These are phyloP conservation scores for Phalacrocorax pelagicus DNA, from an alignment of 2,113 vertebrate genomes.

Conservation along the genomic window DNA sequence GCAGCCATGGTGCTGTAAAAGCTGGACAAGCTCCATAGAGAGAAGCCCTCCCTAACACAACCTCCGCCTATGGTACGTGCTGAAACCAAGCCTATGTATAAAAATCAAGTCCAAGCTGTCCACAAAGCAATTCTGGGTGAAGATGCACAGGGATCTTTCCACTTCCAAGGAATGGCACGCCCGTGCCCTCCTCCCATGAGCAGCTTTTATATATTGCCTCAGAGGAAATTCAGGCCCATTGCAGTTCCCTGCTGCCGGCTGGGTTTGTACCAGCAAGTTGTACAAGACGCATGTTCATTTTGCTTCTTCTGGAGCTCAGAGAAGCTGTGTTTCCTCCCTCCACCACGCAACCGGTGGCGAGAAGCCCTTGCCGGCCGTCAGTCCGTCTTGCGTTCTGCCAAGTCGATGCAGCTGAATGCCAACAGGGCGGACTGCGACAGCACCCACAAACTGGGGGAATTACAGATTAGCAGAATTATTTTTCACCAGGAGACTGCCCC, in stretches of 20 bases:
- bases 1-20: background rate
- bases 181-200: background rate
- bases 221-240: background rate
- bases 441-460: background rate
- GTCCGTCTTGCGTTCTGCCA: background rate
- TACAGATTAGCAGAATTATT: background rate
- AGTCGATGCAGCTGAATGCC: background rate
- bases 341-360: fast-evolving
- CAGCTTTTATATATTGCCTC: background rate
- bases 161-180: background rate
- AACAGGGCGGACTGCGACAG: background rate
- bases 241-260: background rate
- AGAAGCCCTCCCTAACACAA: background rate
- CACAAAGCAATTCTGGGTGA: background rate
- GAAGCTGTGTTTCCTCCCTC: background rate
- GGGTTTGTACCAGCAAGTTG: background rate
- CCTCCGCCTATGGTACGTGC: fast-evolving
- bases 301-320: background rate
- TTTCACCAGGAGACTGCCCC: background rate
- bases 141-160: background rate
- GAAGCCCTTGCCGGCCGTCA: background rate
- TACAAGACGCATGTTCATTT: background rate
- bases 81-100: background rate
- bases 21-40: background rate
- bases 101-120: background rate